Evolutionary conservation across 1,140 invertebrate genomes (phyloP), one percentile per base, ranked within the genome.

Genomic region (Listronotus bonariensis): DNA sequence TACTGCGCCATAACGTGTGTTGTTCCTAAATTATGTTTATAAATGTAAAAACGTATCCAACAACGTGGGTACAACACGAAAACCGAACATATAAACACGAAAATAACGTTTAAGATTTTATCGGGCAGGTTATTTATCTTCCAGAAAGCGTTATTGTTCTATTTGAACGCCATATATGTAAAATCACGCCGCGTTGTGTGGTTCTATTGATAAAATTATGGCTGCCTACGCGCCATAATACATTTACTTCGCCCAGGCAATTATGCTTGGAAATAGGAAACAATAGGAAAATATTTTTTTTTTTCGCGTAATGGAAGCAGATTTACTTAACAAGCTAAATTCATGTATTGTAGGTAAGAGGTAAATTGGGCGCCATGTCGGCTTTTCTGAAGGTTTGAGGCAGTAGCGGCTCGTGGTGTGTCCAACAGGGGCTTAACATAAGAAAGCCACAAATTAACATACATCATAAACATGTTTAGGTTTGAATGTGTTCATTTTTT

Each of bases 91-190:
- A 54, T 46, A 63, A 55, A 65, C 62, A 65, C 62, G 62, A 65
- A 65, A 65, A 57, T 55, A 66, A 53, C 59, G 63, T 43, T 62
- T 48, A 43, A 65, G 68, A 69, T 69, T 59, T 26, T 69, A 69
- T 69, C 68, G 46, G 48, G 59, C 38, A 41, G 51, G 59, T 69
- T 64, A 64, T 64, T 69, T 66, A 67, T 69, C 53, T 53, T 40
- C 62, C 64, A 32, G 64, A 66, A 62, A 66, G 57, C 53, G 53
- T 64, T 69, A 69, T 69, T 69, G 68, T 69, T 69, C 68, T 53
- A 65, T 65, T 65, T 65, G 62, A 65, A 65, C 62, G 62, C 62
- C 68, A 69, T 69, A 69, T 69, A 69, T 66, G 68, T 66, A 65
- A 62, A 66, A 68, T 68, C 67, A 69, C 68, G 68, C 64, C 64